These are phyloP conservation scores for Beroe ovata DNA, from an alignment of 37 sponge, comb jelly and placozoan genomes.

Conservation along the genomic window DNA sequence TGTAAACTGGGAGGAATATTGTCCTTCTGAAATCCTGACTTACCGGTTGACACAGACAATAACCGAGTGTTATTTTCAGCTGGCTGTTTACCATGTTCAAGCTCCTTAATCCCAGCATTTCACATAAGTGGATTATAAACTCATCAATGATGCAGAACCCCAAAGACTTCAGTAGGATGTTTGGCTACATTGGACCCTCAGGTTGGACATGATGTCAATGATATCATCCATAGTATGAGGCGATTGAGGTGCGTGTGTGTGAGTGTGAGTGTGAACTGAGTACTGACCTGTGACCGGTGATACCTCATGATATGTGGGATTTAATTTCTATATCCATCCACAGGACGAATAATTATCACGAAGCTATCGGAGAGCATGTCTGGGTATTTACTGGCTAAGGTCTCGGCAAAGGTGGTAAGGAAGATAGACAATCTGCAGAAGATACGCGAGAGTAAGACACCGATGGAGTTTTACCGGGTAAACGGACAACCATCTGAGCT, in stretches of 20 bases:
- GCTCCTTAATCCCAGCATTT: constrained; percentile 10
- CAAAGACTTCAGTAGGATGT: constrained; percentile 43
- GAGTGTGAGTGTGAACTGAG: too few species aligned
- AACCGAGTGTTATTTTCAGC: too few species aligned
- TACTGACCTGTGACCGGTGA: too few species aligned
- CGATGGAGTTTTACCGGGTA: constrained; percentile 38
- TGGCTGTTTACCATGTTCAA: constrained; percentile 25
- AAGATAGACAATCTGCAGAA: constrained; percentile 46
- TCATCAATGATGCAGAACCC: constrained; percentile 45
- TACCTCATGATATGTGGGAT: too few species aligned
- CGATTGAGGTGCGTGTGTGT: too few species aligned
- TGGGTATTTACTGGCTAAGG: constrained; percentile 40
- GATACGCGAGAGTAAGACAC: background rate
- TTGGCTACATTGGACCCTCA: constrained; percentile 63
- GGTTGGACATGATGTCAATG: background rate
- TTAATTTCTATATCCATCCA: background rate
- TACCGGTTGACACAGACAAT: too few species aligned
- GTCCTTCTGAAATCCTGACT: too few species aligned
- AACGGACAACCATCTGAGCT: constrained; percentile 33
- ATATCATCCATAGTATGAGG: too few species aligned
- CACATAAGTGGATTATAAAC: constrained; percentile 55
- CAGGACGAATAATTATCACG: constrained; percentile 19
- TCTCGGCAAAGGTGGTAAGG: constrained; percentile 33
- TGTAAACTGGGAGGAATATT: too few species aligned
- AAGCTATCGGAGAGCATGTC: constrained; percentile 53